These are phyloP conservation scores for Apotomis betuletana DNA, from an alignment of 2,888 invertebrate species.

Conservation along the genomic window DNA sequence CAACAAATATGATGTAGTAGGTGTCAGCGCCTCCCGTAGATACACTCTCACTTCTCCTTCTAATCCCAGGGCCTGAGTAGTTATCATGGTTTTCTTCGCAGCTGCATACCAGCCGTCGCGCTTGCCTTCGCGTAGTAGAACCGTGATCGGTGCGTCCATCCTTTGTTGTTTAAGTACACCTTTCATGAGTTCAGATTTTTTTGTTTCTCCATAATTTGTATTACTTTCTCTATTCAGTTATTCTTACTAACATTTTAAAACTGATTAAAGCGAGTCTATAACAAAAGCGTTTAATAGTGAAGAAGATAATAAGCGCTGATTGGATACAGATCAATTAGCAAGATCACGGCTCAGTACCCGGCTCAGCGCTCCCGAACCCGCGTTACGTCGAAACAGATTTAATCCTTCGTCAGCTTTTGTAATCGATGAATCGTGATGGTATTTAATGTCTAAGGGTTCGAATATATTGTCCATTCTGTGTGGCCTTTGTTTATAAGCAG, in stretches of 20 bases:
- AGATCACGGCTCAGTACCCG: constrained; percentile 22
- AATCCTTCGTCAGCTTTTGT: constrained; percentile 39
- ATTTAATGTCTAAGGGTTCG: constrained; percentile 19
- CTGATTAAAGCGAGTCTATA: background rate
- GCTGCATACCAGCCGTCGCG: no score
- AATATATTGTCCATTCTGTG: constrained; percentile 7
- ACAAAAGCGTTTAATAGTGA: constrained; percentile 6
- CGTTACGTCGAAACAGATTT: constrained; percentile 35
- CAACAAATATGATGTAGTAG: no score
- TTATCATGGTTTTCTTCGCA: no score
- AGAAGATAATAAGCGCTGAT: constrained; percentile 27
- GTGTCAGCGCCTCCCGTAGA: no score
- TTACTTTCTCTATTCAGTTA: no score
- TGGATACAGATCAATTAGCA: constrained; percentile 29
- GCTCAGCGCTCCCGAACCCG: constrained; percentile 11
- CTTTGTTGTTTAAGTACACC: no score
- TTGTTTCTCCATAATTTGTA: no score
- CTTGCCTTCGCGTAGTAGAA: no score
- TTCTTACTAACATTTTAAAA: background rate
- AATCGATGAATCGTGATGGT: constrained; percentile 28
- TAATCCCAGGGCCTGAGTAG: no score
- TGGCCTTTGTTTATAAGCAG: constrained; percentile 1
- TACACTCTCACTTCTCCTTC: no score
- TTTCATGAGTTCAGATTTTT: no score
- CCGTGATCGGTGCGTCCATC: no score